These are phyloP conservation scores for Pediacus dermestoides DNA, from an alignment of 2,888 invertebrate species.

Conservation along the genomic window DNA sequence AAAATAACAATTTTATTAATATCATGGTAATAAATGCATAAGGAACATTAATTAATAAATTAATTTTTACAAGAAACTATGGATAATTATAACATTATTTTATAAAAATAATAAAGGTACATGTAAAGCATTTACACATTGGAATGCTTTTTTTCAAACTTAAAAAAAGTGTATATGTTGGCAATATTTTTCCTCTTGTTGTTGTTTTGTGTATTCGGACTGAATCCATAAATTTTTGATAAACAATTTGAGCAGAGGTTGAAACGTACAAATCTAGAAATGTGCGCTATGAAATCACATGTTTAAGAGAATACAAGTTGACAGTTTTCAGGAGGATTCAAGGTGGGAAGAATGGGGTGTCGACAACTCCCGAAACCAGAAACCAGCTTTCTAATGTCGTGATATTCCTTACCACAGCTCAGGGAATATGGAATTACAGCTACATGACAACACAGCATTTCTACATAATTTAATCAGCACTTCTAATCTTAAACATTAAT, in stretches of 20 bases:
- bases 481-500: conserved; percentile 28
- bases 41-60: conserved; percentile 21
- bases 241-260: conserved; percentile 13
- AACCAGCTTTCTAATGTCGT: conserved; percentile 42
- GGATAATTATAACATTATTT: too few relatives aligned
- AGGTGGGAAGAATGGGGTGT: conserved; percentile 26
- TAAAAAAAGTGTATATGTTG: conserved; percentile 11
- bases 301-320: conserved; percentile 36
- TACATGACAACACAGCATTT: conserved; percentile 36
- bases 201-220: too few relatives aligned
- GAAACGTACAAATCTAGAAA: conserved; percentile 15
- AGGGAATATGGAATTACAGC: conserved; percentile 46
- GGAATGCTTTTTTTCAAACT: too few relatives aligned
- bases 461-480: conserved; percentile 38
- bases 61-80: conserved; percentile 26
- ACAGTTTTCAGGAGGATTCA: conserved; percentile 35
- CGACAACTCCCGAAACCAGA: conserved; percentile 41
- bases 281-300: conserved; percentile 26
- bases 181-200: too few relatives aligned
- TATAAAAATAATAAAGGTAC: conserved; percentile 14
- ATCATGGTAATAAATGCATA: conserved; percentile 7
- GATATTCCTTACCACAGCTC: conserved; percentile 37
- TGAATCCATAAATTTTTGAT: conserved; percentile 12
- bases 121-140: neutral
- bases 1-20: conserved; percentile 26